These are phyloP conservation scores for Brachypteracias leptosomus DNA, from an alignment of 2,113 vertebrate genomes.

Conservation along the genomic window DNA sequence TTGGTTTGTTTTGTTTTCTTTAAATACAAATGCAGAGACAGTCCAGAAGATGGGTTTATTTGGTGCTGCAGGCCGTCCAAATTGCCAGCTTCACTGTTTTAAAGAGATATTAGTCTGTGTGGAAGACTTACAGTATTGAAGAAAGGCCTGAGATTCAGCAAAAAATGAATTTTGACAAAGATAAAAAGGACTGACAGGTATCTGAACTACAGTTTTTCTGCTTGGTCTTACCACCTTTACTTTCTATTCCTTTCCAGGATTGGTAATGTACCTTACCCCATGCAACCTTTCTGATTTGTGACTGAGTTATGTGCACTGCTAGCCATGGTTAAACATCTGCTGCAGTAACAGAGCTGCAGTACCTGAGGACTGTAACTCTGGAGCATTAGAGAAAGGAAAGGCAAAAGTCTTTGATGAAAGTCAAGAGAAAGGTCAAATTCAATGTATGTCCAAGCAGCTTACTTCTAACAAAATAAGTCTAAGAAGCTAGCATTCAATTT, in stretches of 20 bases:
- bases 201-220: background rate
- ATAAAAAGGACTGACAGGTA: background rate
- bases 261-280: background rate
- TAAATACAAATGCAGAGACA: accelerated
- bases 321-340: background rate
- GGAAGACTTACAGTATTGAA: background rate
- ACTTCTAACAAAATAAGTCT: background rate
- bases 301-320: background rate
- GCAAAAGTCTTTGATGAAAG: background rate
- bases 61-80: background rate
- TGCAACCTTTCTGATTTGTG: background rate
- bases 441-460: background rate
- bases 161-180: background rate
- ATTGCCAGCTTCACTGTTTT: background rate
- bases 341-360: background rate
- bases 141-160: background rate
- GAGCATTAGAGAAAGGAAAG: background rate
- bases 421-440: background rate
- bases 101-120: background rate
- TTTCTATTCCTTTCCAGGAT: background rate
- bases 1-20: background rate
- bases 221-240: background rate
- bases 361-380: background rate
- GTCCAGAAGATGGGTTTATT: background rate
- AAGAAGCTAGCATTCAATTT: background rate